Base-by-base conservation (phyloP, 2,888 invertebrate species). In the Torymus aiolomorphi region DNA sequence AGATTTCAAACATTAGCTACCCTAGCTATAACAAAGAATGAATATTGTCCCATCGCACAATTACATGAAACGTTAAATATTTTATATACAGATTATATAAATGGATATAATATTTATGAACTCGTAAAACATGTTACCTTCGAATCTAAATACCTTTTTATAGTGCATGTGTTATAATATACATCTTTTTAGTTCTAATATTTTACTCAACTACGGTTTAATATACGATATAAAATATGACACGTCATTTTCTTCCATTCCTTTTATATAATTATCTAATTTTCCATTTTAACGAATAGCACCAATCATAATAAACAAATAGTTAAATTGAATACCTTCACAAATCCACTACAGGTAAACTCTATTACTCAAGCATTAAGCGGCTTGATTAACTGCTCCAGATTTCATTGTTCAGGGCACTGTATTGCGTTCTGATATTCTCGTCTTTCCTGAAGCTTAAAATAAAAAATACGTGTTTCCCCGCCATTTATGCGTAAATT, bases 371-470 rank as follows among this genome's bases (percentile, higher is more conserved):
- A 42, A 42, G 18, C 18, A 42, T 42, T 67, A 56, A 54, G 31
- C n/a, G 12, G 2, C 24, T 57, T 13, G 4, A 57, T 14, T 59
- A 49, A 20, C 12, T 71, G 49, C 18, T 71, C 20, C 49, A 61
- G 49, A 71, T n/a, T 14, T 20, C 16, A 14, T 3, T 12, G 42
- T 18, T 51, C 51, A 57, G 56, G 56, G 42, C 16, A 54, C 18
- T 0, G 14, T 31, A 51, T 8, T 56, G 24, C n/a, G n/a, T n/a
- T 61, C 13, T 51, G n/a, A 13, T 42, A 20, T 59, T 61, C 20
- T 72, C 69, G 31, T 4, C 52, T 73, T 72, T 78, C 76, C 75
- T 82, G 76, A 59, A 78, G 80, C 65, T 80, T 51, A 82, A 82
- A 78, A 80, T 24, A 72, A 66, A 52, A 66, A 54, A 63, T 59